These are phyloP conservation scores for Clarias platycephalus DNA, from an alignment of 2,797 vertebrate species.

Conservation along the genomic window DNA sequence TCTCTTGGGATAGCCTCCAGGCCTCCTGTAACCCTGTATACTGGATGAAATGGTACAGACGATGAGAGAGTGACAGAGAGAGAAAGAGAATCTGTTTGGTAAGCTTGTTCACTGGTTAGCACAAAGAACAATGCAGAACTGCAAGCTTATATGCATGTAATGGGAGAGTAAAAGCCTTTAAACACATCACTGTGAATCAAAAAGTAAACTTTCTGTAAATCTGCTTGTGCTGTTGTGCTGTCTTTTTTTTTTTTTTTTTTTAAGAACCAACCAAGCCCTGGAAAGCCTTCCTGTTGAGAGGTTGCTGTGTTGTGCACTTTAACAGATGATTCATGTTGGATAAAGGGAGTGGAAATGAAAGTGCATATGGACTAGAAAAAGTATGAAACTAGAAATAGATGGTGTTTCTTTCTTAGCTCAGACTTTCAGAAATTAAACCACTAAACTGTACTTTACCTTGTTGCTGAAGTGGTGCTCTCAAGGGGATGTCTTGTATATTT, in stretches of 20 bases:
- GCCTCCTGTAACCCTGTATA: too few species aligned
- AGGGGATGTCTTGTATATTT: not conserved
- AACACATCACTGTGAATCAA: not conserved
- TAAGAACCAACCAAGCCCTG: not conserved
- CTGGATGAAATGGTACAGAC: too few species aligned
- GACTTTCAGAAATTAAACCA: not conserved
- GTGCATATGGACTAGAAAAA: not conserved
- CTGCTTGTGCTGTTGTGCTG: not conserved
- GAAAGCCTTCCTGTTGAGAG: not conserved
- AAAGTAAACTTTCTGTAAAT: not conserved
- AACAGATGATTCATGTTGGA: not conserved
- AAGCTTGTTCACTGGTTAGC: not conserved
- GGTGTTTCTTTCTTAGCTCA: not conserved
- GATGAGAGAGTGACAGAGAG: too few species aligned
- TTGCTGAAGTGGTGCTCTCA: not conserved
- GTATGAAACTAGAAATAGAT: not conserved
- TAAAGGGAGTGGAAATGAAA: not conserved
- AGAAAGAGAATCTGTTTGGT: not conserved
- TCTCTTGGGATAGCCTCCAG: too few species aligned
- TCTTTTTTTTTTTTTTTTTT: not conserved
- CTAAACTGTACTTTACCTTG: not conserved
- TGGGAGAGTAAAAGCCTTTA: not conserved
- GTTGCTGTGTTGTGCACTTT: not conserved
- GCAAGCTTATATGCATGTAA: not conserved
- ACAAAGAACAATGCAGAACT: not conserved